Base-by-base conservation (phyloP, 53 echinoderm and acorn worm species). In the Mesocentrotus franciscanus region DNA sequence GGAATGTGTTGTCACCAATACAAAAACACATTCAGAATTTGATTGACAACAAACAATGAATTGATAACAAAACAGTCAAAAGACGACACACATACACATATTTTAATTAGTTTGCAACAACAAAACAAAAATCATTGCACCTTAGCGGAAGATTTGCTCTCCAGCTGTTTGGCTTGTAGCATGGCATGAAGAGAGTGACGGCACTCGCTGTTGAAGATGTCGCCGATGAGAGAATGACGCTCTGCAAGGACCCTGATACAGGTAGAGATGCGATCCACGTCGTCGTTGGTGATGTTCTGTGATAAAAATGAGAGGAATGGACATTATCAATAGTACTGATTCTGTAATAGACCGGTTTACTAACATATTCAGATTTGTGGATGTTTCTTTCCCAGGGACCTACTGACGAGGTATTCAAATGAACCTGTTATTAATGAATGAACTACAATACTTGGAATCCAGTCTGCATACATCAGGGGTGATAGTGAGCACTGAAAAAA, bases 251-350 rank as follows among this genome's bases (percentile, higher is more conserved):
- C 99, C 71, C 96, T 96, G 74, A 99, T 95, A 85, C 99, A 99
- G 56, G 96, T 96, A 16, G 98, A 94, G 42, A 99, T 99, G 71
- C 99, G 97, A 72, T 99, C 99, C 10, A 98, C 90, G 92, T 99
- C 99, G 83, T 99, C 99, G 90, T 99, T 97, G 32, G 97, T 99
- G 59, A 99, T 99, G 92, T 98, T 99, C 99, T 99, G 92, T 66
- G 32, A 30, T 33, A 61, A 90, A 35, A 57, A 81, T 15, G 8
- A 26, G 35, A 26, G 61, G 20, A 92, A 39, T 71, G 0, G 9
- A 42, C 42, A 70, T 42, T 4, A 85, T 17, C 30, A 62, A 62
- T 10, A 30, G 5, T n/a, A 12, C 13, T 32, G 32, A 62, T 62
- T 1, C 18, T 62, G 14, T 62, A 62, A 62, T 62, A 14, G 61